Evolutionary conservation across 2,113 vertebrate species (phyloP).

Genomic region (Forbesichthys papilliferus): DNA sequence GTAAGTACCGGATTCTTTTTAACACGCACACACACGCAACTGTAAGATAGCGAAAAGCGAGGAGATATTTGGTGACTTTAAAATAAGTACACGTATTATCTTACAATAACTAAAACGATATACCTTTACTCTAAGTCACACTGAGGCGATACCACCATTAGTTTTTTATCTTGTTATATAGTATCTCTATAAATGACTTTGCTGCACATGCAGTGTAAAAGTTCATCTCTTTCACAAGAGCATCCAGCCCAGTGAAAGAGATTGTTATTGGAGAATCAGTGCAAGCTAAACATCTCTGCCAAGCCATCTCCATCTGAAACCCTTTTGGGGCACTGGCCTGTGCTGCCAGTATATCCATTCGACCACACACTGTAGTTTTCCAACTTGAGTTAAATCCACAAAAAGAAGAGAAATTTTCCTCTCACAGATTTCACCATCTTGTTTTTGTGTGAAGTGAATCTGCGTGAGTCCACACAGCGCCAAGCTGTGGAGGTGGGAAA

Average conservation of each 20-base stretch:
- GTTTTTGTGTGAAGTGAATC: constrained; percentile 40
- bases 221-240: constrained; percentile 43
- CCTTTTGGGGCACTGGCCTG: constrained; percentile 44
- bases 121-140: constrained; percentile 1
- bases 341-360: constrained; percentile 14
- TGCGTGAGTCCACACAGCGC: constrained; percentile 43
- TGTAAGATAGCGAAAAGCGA: too few relatives aligned
- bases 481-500: neutral
- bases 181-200: neutral
- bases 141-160: constrained; percentile 4
- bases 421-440: constrained; percentile 22
- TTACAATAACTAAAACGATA: too few relatives aligned
- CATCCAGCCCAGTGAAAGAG: constrained; percentile 14
- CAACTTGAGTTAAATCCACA: constrained; percentile 44
- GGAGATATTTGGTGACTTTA: too few relatives aligned
- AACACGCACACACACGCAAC: too few relatives aligned
- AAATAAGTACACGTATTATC: too few relatives aligned
- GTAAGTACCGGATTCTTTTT: too few relatives aligned
- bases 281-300: constrained; percentile 53
- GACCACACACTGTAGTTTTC: constrained; percentile 26
- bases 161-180: constrained; percentile 32
- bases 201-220: constrained; percentile 10
- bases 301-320: constrained; percentile 54
- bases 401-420: constrained; percentile 32
- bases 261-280: constrained; percentile 22